phyloP scores from a whole-genome alignment of 2,113 vertebrate species.

The Stegastes partitus region DNA sequence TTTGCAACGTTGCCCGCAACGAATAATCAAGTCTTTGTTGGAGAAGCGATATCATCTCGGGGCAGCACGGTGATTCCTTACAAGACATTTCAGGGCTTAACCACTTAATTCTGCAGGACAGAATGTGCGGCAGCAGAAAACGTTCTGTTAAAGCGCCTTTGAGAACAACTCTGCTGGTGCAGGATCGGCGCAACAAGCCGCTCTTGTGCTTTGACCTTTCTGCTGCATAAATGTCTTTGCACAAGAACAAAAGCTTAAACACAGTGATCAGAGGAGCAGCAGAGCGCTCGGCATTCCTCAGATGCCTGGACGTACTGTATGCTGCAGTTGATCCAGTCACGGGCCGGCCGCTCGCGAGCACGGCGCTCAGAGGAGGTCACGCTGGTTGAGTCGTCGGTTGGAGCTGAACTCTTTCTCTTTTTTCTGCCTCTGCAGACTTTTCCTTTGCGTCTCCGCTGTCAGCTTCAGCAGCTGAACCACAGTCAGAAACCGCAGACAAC shows the following conservation, averaged over 20 bases:
- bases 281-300: constrained; percentile 14
- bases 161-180: fast-evolving
- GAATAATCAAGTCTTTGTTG: no score
- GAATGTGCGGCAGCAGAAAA: no score
- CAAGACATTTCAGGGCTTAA: no score
- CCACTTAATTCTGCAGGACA: no score
- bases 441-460: not conserved
- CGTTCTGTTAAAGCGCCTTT: not conserved
- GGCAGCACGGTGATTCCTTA: no score
- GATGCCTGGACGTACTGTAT: constrained; percentile 12
- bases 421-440: constrained; percentile 3
- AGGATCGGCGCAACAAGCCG: not conserved
- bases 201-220: constrained; percentile 35
- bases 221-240: constrained; percentile 15
- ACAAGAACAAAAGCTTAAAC: constrained; percentile 27
- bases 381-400: not conserved
- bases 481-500: constrained; percentile 16
- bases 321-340: not conserved
- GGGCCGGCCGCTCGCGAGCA: not conserved
- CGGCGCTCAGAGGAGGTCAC: not conserved
- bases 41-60: no score
- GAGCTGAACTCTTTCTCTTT: not conserved
- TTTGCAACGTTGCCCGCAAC: no score
- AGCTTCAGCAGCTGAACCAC: constrained; percentile 31
- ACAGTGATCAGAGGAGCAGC: not conserved